phyloP scores from a whole-genome alignment of 1,140 invertebrate genomes.

The Nebria ingens region DNA sequence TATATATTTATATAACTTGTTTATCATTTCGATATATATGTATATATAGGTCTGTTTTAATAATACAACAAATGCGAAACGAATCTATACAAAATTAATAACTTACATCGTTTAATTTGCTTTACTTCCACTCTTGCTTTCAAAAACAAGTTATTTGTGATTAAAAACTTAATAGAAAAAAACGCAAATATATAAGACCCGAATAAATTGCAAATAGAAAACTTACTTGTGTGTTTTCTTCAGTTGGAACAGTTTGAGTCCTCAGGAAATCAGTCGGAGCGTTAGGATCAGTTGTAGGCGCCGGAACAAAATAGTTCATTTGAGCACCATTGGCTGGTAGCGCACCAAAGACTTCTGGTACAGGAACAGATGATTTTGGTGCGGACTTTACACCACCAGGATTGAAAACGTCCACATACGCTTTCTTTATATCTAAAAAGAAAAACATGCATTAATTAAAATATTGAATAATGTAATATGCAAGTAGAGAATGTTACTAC shows the following conservation, averaged over 20 bases:
- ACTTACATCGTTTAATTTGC: too few relatives aligned
- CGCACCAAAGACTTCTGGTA: not conserved
- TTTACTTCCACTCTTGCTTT: too few relatives aligned
- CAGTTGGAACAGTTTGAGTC: slow-evolving; percentile 26
- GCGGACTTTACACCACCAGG: slow-evolving; percentile 43
- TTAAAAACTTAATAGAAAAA: too few relatives aligned
- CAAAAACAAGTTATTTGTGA: too few relatives aligned
- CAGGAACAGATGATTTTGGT: slow-evolving; percentile 16
- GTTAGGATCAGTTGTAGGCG: slow-evolving; percentile 43
- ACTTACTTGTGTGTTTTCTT: slow-evolving; percentile 30
- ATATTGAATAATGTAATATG: not conserved
- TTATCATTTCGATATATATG: too few relatives aligned
- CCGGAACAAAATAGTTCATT: slow-evolving; percentile 41
- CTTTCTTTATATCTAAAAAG: slow-evolving; percentile 56
- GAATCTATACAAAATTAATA: too few relatives aligned
- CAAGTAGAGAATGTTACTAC: not conserved
- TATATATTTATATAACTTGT: too few relatives aligned
- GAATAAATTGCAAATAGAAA: too few relatives aligned
- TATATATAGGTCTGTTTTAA: too few relatives aligned
- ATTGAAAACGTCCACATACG: slow-evolving; percentile 82
- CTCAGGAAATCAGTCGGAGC: slow-evolving; percentile 46
- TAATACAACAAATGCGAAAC: too few relatives aligned
- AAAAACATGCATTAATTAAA: slow-evolving; percentile 14
- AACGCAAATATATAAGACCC: too few relatives aligned
- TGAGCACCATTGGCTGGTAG: slow-evolving; percentile 33